Evolutionary conservation across 1,140 invertebrate genomes (phyloP).

Genomic region (Drosophila tsacasi): DNA sequence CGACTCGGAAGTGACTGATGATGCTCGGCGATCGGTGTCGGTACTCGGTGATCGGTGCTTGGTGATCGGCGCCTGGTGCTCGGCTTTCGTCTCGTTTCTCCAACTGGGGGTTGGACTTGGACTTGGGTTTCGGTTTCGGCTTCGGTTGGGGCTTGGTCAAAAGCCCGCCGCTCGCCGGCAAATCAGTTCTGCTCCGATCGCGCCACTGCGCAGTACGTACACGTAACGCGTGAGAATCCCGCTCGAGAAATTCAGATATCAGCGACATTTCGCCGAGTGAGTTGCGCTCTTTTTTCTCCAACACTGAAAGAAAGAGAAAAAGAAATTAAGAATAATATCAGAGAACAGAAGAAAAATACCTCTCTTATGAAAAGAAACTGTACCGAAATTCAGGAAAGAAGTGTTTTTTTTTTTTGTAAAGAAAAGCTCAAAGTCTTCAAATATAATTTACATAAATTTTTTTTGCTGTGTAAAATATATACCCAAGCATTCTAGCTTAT

Average conservation of each 20-base stretch:
- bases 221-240: conserved; percentile 34
- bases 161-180: conserved; percentile 52
- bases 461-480: neutral
- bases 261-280: conserved; percentile 44
- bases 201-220: conserved; percentile 56
- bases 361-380: neutral
- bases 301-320: neutral
- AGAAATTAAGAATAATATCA: too few relatives aligned
- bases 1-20: conserved; percentile 4
- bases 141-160: conserved; percentile 31
- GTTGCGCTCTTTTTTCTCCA: conserved; percentile 14
- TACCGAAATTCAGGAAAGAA: neutral
- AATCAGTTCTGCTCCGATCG: conserved; percentile 80
- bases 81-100: conserved; percentile 14
- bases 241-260: conserved; percentile 6
- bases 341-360: too few relatives aligned
- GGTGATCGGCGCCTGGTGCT: neutral
- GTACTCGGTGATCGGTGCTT: neutral
- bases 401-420: neutral
- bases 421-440: neutral
- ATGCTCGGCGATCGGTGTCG: conserved; percentile 3
- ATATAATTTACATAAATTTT: neutral
- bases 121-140: conserved; percentile 26
- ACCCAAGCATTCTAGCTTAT: too few relatives aligned
- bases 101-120: conserved; percentile 37